Percentiles rank a stretch among this genome's conserved stretches.
phyloP scores from a whole-genome alignment of 2,797 vertebrate species.

The Channallabes apus region DNA sequence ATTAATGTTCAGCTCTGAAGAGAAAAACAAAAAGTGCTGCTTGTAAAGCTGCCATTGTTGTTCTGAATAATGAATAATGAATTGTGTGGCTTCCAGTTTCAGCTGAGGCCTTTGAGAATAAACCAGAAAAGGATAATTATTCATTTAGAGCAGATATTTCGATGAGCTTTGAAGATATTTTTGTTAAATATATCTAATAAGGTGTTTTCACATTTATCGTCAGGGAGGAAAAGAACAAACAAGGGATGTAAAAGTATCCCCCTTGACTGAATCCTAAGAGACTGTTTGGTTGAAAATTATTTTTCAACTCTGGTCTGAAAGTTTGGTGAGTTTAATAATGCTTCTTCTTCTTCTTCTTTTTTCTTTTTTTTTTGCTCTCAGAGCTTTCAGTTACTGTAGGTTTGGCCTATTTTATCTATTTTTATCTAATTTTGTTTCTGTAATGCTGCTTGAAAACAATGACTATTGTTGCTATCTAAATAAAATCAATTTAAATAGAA shows the following conservation, averaged over 20 bases:
- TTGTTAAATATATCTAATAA: neutral
- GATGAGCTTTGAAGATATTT: slow-evolving; percentile 5
- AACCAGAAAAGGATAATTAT: neutral
- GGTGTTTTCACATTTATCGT: neutral
- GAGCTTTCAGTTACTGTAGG: slow-evolving; percentile 3
- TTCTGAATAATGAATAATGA: slow-evolving; percentile 2
- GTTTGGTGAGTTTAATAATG: neutral
- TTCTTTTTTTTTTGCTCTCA: too few relatives aligned
- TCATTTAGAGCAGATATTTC: slow-evolving; percentile 1
- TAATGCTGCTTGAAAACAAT: too few relatives aligned
- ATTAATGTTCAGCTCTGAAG: neutral
- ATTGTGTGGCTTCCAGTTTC: slow-evolving; percentile 8
- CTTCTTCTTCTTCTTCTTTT: too few relatives aligned
- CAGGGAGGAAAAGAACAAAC: neutral
- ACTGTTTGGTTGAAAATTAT: neutral
- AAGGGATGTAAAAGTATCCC: neutral
- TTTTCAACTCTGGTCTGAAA: neutral
- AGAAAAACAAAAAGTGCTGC: neutral
- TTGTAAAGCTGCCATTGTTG: neutral
- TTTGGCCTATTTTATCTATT: slow-evolving; percentile 30
- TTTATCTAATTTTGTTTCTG: too few relatives aligned
- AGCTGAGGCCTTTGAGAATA: neutral
- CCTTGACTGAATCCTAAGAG: neutral
- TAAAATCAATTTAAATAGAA: too few relatives aligned
- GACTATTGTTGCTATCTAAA: too few relatives aligned